These are phyloP conservation scores for Chrysina gloriosa DNA, from an alignment of 2,888 invertebrate species.

Conservation along the genomic window DNA sequence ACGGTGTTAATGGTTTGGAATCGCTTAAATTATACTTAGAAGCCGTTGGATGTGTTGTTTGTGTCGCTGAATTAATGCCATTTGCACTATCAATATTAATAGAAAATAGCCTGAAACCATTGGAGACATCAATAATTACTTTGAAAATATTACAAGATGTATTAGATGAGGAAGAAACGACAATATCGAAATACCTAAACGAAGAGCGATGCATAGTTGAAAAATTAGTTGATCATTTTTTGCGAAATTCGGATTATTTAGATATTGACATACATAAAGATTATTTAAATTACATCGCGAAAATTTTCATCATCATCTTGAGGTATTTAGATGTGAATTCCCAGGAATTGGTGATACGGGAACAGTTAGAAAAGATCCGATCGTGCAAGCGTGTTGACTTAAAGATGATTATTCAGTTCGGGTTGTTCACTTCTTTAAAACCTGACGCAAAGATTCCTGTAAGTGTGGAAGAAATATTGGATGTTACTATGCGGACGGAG, in stretches of 20 bases:
- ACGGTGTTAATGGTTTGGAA: conserved; percentile 48
- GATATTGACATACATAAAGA: conserved; percentile 47
- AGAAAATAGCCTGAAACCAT: conserved; percentile 51
- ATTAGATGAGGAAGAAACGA: conserved; percentile 12
- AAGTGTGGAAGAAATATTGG: conserved; percentile 51
- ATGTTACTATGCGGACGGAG: conserved; percentile 30
- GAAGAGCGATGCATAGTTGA: conserved; percentile 63
- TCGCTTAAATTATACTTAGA: conserved; percentile 59
- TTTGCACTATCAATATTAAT: conserved; percentile 13
- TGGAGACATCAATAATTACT: conserved; percentile 51
- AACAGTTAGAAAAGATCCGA: conserved; percentile 59
- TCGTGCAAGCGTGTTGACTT: conserved; percentile 60
- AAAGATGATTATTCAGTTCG: conserved; percentile 65
- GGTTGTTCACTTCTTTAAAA: conserved; percentile 65
- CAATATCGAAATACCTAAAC: conserved; percentile 59
- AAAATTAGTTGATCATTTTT: conserved; percentile 61
- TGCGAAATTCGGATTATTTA: conserved; percentile 39
- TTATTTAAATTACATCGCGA: conserved; percentile 62
- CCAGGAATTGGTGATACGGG: conserved; percentile 65
- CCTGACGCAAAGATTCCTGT: conserved; percentile 64
- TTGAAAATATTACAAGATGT: conserved; percentile 57
- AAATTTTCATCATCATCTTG: conserved; percentile 64
- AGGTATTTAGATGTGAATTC: conserved; percentile 62
- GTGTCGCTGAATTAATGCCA: background rate
- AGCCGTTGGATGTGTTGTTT: conserved; percentile 65